These are phyloP conservation scores for Cuniculus paca DNA, from an alignment of 2,797 vertebrate species.

Conservation along the genomic window DNA sequence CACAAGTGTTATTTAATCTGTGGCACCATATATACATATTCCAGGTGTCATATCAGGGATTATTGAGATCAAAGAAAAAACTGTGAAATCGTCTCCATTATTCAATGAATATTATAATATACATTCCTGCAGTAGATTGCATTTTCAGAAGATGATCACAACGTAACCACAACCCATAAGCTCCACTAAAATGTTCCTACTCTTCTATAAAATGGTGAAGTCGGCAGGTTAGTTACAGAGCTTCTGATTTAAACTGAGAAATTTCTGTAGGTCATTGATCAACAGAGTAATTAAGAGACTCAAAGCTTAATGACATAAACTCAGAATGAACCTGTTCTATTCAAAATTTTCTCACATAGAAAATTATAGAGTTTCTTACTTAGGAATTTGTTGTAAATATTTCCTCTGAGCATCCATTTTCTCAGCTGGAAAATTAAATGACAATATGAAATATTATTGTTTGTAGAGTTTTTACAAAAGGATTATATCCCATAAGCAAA, in stretches of 20 bases:
- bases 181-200: not conserved
- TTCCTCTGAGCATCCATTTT: too few species aligned
- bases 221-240: too few species aligned
- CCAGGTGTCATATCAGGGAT: too few species aligned
- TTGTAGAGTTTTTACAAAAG: not conserved
- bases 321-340: not conserved
- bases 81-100: not conserved
- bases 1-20: not conserved
- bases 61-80: too few species aligned
- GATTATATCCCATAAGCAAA: not conserved
- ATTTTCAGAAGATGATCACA: not conserved
- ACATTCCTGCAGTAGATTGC: not conserved
- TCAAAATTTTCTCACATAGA: not conserved
- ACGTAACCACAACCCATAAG: not conserved
- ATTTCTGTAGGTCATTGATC: too few species aligned
- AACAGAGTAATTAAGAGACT: too few species aligned
- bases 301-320: too few species aligned
- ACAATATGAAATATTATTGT: not conserved
- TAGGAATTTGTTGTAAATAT: not conserved
- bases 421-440: not conserved
- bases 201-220: not conserved
- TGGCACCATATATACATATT: too few species aligned
- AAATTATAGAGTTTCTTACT: not conserved
- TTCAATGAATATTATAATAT: not conserved
- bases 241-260: too few species aligned